phyloP scores from a whole-genome alignment of 2,888 invertebrate species.

The Pristionchus japonicus region DNA sequence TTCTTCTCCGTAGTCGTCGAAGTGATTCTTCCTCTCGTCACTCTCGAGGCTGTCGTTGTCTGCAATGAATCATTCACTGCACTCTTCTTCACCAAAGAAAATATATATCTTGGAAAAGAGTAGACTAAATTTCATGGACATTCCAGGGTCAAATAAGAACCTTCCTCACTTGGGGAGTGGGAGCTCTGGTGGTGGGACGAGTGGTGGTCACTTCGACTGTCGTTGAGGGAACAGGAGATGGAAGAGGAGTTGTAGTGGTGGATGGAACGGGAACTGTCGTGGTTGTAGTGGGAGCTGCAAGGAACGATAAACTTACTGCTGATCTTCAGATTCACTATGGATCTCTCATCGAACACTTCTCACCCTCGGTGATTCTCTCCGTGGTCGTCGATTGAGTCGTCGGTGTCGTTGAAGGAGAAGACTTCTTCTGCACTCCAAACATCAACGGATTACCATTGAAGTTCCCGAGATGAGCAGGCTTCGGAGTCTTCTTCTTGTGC shows the following conservation, averaged over 20 bases:
- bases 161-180: background rate
- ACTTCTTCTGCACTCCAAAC: background rate
- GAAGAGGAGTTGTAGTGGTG: background rate
- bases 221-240: background rate
- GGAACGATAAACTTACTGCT: background rate
- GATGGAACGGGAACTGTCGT: background rate
- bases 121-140: too few species aligned
- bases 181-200: background rate
- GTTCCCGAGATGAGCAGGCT: background rate
- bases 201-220: background rate
- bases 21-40: background rate
- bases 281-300: background rate
- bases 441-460: conserved; percentile 28
- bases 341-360: background rate
- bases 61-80: background rate
- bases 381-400: background rate
- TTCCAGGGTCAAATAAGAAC: background rate
- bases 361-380: background rate
- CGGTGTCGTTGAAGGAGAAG: background rate
- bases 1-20: background rate
- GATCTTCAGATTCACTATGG: too few species aligned
- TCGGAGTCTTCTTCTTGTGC: background rate
- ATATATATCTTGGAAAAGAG: too few species aligned
- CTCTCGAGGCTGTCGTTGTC: background rate
- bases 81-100: too few species aligned